Conservation (phyloP, 2,888 invertebrate species). For the Ochropleura plecta region DNA sequence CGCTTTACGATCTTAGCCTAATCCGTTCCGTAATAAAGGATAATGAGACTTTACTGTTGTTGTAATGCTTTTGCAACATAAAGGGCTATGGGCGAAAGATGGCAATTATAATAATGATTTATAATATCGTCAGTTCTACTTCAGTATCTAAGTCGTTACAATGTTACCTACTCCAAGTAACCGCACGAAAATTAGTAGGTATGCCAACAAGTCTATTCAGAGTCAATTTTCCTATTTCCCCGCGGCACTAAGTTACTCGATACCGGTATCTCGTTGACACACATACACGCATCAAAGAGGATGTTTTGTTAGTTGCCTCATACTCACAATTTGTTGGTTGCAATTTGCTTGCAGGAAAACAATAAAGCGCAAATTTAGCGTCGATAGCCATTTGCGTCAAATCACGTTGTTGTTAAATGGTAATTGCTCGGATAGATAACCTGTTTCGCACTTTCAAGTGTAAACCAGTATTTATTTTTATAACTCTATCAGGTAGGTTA, state of each 20-base stretch:
- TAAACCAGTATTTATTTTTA: constrained; percentile 77
- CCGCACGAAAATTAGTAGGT: constrained; percentile 37
- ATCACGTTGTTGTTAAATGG: constrained; percentile 77
- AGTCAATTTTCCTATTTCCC: constrained; percentile 59
- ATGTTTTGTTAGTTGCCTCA: constrained; percentile 54
- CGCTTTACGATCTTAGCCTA: background rate
- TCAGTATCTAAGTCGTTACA: constrained; percentile 4
- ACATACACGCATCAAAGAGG: constrained; percentile 49
- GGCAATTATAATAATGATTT: constrained; percentile 30
- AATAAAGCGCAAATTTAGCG: constrained; percentile 70
- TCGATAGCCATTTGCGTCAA: constrained; percentile 73
- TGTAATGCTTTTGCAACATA: constrained; percentile 15
- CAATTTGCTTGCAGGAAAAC: constrained; percentile 69
- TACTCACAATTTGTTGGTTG: constrained; percentile 64
- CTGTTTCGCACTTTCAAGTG: constrained; percentile 80
- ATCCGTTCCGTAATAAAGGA: constrained; percentile 18
- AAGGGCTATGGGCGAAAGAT: constrained; percentile 1
- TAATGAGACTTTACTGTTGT: constrained; percentile 31
- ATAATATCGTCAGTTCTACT: constrained; percentile 7
- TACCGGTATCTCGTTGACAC: constrained; percentile 59
- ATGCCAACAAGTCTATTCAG: constrained; percentile 42
- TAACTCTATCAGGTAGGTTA: constrained; percentile 59
- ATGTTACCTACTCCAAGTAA: constrained; percentile 20
- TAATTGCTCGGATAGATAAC: constrained; percentile 77
- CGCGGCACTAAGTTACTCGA: constrained; percentile 43